A percentile compares a stretch with the other conserved stretches of the same genome.
Conservation (phyloP, 2,888 invertebrate species). For the Physocephala rufipes region DNA sequence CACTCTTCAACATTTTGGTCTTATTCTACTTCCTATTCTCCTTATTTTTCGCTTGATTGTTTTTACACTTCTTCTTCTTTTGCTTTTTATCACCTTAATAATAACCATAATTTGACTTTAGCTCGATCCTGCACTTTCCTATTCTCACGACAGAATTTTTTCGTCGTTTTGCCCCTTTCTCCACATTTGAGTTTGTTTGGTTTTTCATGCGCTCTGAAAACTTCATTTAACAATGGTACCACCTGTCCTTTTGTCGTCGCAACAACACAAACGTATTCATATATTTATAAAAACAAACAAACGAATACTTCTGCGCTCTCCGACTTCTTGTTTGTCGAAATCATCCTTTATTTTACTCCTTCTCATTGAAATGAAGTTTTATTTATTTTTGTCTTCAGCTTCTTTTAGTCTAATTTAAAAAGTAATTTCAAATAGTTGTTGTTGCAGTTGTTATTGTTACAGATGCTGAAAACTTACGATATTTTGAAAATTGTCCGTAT, state of each 20-base stretch:
- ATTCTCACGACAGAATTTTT: too few species aligned
- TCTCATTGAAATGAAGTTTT: neutral
- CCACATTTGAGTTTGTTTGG: neutral
- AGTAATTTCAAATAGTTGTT: neutral
- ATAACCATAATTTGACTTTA: too few species aligned
- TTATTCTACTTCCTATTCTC: neutral
- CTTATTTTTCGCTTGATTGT: neutral
- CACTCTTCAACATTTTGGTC: neutral
- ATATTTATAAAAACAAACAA: too few species aligned
- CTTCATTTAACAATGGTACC: conserved; percentile 26
- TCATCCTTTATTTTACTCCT: neutral
- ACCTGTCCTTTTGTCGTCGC: conserved; percentile 19
- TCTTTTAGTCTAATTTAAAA: neutral
- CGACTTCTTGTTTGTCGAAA: too few species aligned
- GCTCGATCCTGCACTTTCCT: too few species aligned
- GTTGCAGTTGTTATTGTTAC: neutral
- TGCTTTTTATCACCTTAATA: too few species aligned
- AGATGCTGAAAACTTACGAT: neutral
- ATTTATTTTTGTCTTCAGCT: neutral
- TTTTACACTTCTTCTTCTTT: neutral
- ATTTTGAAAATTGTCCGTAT: too few species aligned
- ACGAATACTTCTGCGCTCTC: too few species aligned
- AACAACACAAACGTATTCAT: neutral
- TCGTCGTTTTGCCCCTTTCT: neutral
- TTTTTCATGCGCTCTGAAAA: neutral